phyloP scores from a whole-genome alignment of 2,113 vertebrate species.

The Condylura cristata region DNA sequence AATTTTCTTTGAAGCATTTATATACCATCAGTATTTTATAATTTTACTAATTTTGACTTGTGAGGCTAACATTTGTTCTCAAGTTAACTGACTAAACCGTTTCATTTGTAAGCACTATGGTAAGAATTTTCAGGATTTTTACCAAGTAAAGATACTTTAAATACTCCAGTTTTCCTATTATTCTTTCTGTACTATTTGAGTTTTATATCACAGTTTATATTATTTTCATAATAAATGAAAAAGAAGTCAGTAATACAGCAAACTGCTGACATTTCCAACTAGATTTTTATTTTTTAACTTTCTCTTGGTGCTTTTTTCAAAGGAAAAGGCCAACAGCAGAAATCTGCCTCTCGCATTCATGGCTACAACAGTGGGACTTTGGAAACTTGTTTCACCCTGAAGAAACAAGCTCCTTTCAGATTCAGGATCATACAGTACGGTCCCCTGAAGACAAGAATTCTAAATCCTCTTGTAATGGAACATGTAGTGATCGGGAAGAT shows the following conservation, averaged over 20 bases:
- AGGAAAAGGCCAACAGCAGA: slow-evolving; percentile 94
- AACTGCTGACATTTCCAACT: not conserved
- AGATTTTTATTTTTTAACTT: not conserved
- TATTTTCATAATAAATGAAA: not conserved
- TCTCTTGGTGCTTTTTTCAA: slow-evolving; percentile 1
- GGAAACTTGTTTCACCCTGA: slow-evolving; percentile 78
- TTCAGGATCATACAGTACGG: slow-evolving; percentile 78
- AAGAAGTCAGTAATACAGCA: not conserved
- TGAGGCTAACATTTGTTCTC: not conserved
- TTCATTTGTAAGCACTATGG: not conserved
- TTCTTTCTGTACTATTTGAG: not conserved
- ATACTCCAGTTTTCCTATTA: not conserved
- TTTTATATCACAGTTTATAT: not conserved
- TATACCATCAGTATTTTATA: not conserved
- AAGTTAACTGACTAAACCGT: not conserved
- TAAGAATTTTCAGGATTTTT: not conserved
- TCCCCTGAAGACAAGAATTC: slow-evolving; percentile 85
- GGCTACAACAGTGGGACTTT: slow-evolving; percentile 90
- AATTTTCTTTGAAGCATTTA: slow-evolving; percentile 7
- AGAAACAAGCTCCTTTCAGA: slow-evolving; percentile 74
- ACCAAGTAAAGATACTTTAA: not conserved
- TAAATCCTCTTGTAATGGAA: slow-evolving; percentile 85
- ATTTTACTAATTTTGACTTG: slow-evolving; percentile 33
- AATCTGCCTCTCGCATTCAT: slow-evolving; percentile 93
- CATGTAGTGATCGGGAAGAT: slow-evolving; percentile 89